Evolutionary conservation across 92 coral and sea anemone species (phyloP).

Genomic region (Phymanthus crucifer): DNA sequence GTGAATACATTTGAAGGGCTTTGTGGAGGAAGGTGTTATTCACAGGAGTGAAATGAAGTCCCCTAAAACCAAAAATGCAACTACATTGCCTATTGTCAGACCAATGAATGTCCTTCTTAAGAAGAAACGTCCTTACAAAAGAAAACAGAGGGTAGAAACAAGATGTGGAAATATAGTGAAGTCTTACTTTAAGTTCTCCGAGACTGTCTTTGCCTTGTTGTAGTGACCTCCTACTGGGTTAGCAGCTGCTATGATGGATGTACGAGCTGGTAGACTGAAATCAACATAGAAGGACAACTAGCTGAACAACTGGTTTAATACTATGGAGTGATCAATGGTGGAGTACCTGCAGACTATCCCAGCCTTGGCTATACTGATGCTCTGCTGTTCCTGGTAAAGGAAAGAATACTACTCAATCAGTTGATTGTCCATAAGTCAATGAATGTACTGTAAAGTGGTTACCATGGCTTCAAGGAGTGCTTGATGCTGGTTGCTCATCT

Average conservation of each 20-base stretch:
- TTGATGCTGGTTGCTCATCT: slow-evolving; percentile 95
- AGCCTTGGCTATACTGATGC: slow-evolving; percentile 98
- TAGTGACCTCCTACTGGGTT: slow-evolving; percentile 98
- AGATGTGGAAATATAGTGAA: neutral
- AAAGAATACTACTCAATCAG: neutral
- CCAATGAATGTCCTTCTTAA: no score
- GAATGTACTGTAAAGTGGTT: slow-evolving; percentile 1
- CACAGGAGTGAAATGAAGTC: no score
- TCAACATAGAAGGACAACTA: neutral
- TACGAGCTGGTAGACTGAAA: slow-evolving; percentile 92
- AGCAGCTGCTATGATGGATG: slow-evolving; percentile 96
- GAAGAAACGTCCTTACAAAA: no score
- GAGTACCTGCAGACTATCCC: slow-evolving; percentile 96
- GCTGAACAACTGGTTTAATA: no score
- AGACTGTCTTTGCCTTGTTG: slow-evolving; percentile 94
- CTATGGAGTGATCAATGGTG: neutral
- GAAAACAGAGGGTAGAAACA: neutral
- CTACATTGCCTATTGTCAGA: no score
- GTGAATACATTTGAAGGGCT: neutral
- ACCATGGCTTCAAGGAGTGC: slow-evolving; percentile 99
- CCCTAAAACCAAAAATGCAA: no score
- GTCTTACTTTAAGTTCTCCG: slow-evolving; percentile 95
- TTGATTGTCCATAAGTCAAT: neutral
- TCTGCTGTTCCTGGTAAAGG: slow-evolving; percentile 82
- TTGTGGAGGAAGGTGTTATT: no score